Conservation (phyloP, 2,888 invertebrate genomes). For the Caenorhabditis auriculariae region DNA sequence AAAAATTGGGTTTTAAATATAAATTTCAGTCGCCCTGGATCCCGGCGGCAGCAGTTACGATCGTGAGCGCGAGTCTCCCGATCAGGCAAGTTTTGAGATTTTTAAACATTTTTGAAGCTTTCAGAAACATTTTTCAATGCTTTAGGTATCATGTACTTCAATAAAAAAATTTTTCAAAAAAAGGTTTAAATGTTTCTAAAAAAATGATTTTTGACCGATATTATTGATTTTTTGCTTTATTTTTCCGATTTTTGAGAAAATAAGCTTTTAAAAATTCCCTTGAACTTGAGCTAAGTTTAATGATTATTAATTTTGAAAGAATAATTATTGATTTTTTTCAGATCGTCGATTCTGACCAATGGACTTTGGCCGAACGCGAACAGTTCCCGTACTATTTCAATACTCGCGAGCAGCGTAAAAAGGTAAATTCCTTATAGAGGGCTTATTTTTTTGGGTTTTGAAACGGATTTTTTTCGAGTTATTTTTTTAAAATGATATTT, state of each 20-base stretch:
- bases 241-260: constrained; percentile 1
- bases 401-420: constrained; percentile 61
- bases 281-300: neutral
- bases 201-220: no score
- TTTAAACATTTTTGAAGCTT: no score
- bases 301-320: neutral
- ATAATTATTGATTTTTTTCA: constrained; percentile 5
- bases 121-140: no score
- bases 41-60: constrained; percentile 57
- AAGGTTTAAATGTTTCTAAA: no score
- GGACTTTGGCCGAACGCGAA: constrained; percentile 56
- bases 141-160: no score
- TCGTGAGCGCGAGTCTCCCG: constrained; percentile 56
- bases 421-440: no score
- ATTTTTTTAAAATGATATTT: no score
- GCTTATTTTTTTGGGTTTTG: no score
- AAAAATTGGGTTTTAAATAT: no score
- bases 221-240: no score
- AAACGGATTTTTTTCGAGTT: no score
- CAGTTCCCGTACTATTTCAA: constrained; percentile 64
- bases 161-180: no score
- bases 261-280: constrained; percentile 2
- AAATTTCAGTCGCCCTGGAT: constrained; percentile 55
- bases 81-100: constrained; percentile 26
- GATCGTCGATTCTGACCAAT: constrained; percentile 51